Conservation (phyloP, 2,797 vertebrate species). For the Falco peregrinus region DNA sequence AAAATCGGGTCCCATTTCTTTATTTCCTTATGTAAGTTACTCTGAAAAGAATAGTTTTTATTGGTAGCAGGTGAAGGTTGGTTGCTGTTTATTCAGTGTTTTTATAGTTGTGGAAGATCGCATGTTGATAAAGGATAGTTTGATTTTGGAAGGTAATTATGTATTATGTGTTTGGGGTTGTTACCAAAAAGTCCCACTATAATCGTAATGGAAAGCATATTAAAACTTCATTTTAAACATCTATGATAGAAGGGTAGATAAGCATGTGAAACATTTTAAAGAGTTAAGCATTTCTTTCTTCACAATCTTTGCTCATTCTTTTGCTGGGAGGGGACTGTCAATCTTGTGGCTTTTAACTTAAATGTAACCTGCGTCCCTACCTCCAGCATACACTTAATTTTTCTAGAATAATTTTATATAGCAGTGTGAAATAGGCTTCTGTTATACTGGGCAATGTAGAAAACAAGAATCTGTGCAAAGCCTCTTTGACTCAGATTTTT, state of each 20-base stretch:
- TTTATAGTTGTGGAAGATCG: background rate
- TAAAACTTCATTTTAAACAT: background rate
- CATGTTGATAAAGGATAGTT: background rate
- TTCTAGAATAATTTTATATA: background rate
- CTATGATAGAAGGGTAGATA: background rate
- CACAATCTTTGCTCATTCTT: background rate
- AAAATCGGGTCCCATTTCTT: background rate
- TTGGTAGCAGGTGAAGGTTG: background rate
- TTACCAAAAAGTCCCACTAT: background rate
- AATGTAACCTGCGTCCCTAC: background rate
- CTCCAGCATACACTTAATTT: background rate
- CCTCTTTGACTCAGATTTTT: background rate
- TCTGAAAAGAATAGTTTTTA: background rate
- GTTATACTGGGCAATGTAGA: background rate
- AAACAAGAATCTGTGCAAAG: background rate
- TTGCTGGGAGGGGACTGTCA: background rate
- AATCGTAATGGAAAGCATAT: background rate
- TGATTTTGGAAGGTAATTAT: background rate
- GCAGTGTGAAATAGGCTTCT: background rate
- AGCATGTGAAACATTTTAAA: background rate
- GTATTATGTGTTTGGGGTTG: accelerated
- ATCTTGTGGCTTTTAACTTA: background rate
- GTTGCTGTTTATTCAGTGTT: background rate
- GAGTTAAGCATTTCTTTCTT: background rate
- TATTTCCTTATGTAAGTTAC: background rate